phyloP scores from a whole-genome alignment of 2,797 vertebrate genomes.

The Hoplostethus mediterraneus region DNA sequence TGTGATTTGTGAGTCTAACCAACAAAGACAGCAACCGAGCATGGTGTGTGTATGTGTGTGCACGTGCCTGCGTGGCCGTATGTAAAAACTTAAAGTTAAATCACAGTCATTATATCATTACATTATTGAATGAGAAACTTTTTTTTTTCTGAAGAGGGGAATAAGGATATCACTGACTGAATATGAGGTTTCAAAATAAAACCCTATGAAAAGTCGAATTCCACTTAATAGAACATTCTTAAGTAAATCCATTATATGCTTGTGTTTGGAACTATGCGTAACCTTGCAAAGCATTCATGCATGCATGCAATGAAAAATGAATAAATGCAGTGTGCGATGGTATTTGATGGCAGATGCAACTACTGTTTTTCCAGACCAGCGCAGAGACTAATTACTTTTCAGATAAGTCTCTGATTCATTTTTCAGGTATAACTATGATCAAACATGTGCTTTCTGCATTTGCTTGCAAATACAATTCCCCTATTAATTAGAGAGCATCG shows the following conservation, averaged over 20 bases:
- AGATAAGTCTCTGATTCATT: not conserved
- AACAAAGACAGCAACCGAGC: slow-evolving; percentile 22
- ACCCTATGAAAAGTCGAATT: not conserved
- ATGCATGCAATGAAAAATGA: slow-evolving; percentile 2
- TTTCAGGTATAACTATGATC: no score
- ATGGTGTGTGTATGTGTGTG: slow-evolving; percentile 7
- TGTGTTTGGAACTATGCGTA: not conserved
- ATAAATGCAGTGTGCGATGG: not conserved
- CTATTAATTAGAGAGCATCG: slow-evolving; percentile 4
- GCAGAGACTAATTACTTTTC: not conserved
- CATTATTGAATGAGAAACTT: not conserved
- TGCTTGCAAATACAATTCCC: not conserved
- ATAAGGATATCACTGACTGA: not conserved
- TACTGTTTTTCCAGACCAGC: slow-evolving; percentile 1
- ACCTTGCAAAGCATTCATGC: slow-evolving; percentile 6
- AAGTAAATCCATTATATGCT: not conserved
- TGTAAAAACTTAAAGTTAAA: slow-evolving; percentile 22
- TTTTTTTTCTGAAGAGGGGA: not conserved
- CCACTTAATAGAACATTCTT: not conserved
- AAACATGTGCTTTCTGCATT: no score
- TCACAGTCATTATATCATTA: not conserved
- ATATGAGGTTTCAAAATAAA: not conserved
- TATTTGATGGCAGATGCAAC: slow-evolving; percentile 12
- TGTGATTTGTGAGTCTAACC: slow-evolving; percentile 37
- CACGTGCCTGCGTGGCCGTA: slow-evolving; percentile 24